Evolutionary conservation across 2,888 invertebrate genomes (phyloP).

Genomic region (Leptinotarsa peninsularis): DNA sequence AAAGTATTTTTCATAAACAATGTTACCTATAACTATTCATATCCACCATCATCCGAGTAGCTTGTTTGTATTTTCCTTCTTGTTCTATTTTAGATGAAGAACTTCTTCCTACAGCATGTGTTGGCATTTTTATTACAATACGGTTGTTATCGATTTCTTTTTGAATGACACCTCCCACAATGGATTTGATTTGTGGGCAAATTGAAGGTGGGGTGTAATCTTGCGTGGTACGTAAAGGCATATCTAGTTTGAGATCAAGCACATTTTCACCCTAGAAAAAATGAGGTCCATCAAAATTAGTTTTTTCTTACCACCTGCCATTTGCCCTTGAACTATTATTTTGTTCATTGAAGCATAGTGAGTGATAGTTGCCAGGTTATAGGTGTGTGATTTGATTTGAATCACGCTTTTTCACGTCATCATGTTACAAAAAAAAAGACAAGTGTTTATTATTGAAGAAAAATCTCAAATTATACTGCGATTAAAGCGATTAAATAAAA

Average conservation of each 20-base stretch:
- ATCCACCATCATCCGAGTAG: slow-evolving; percentile 62
- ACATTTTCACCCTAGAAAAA: slow-evolving; percentile 74
- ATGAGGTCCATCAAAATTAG: neutral
- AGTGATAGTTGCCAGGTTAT: too few relatives aligned
- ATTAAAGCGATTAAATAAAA: too few relatives aligned
- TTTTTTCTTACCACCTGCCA: too few relatives aligned
- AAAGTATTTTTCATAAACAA: neutral
- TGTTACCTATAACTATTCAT: slow-evolving; percentile 62
- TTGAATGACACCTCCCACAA: slow-evolving; percentile 72
- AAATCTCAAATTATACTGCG: too few relatives aligned
- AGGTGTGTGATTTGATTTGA: too few relatives aligned
- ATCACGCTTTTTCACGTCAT: too few relatives aligned
- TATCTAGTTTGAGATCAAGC: slow-evolving; percentile 79
- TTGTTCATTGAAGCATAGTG: too few relatives aligned
- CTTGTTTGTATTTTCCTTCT: slow-evolving; percentile 65
- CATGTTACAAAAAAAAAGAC: too few relatives aligned
- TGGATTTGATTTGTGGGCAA: slow-evolving; percentile 79
- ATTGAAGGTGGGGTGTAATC: slow-evolving; percentile 79
- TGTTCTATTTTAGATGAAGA: slow-evolving; percentile 63
- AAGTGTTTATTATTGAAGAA: too few relatives aligned
- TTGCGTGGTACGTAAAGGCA: slow-evolving; percentile 81
- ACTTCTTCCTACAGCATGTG: slow-evolving; percentile 60
- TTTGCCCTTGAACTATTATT: too few relatives aligned
- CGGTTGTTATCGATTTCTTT: slow-evolving; percentile 64
- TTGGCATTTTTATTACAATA: slow-evolving; percentile 61